Evolutionary conservation across 2,888 invertebrate genomes (phyloP), one percentile per base, ranked within the genome.

Genomic region (Willowsia nigromaculata): DNA sequence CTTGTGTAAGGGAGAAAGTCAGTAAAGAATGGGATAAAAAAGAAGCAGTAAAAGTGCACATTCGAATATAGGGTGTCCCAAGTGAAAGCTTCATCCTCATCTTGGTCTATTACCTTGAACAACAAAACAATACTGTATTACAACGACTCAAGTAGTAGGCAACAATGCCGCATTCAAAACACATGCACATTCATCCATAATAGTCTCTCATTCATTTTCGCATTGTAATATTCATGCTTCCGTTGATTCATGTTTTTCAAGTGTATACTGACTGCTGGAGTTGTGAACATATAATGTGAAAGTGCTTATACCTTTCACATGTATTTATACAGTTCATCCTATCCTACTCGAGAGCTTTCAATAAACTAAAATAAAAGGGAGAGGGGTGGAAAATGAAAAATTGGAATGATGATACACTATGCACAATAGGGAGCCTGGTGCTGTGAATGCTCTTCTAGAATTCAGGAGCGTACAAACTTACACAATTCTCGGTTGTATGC

Each of bases 21-120:
- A 18, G 47, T 37, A 33, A 33, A 62, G 27, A 62, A 83, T 9
- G 4, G 71, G n/a, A 59, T 22, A 43, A 43, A n/a, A 30, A 15
- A 30, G 30, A 56, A 25, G 27, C 13, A 30, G 80, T n/a, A 68
- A 80, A 76, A 85, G 62, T 68, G 47, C 56, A 25, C 33, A 76
- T 59, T 76, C 85, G n/a, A n/a, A 27, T 62, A 78, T 80, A 80
- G 33, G n/a, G n/a, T 37, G 85, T 80, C 85, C 78, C 85, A 47
- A n/a, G 65, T 86, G 85, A 86, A 86, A 86, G 80, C 85, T 86
- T 86, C 80, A 86, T 86, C 47, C 80, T 86, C 53, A 80, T 86
- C 53, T 47, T 37, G 78, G 37, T 80, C 85, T 62, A 47, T 62
- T 85, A 85, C 62, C 84, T 74, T 15, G 25, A 50, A 33, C 68